Evolutionary conservation across 2,797 vertebrate species (phyloP).

Genomic region (Anabas testudineus): DNA sequence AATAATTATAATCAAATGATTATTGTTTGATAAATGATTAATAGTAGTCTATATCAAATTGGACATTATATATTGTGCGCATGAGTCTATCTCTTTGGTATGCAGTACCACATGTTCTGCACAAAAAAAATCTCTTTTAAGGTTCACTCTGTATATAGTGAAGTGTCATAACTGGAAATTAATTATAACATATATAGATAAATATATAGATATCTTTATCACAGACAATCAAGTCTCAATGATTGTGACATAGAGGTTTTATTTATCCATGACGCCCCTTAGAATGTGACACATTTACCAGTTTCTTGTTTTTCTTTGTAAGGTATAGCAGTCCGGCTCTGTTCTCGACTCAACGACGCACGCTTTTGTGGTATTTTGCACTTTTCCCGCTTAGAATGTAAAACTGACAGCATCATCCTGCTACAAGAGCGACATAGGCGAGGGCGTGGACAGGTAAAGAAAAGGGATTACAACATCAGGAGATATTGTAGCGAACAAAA

Average conservation of each 20-base stretch:
- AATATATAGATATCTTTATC: conserved; percentile 78
- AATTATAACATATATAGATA: conserved; percentile 65
- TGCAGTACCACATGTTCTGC: conserved; percentile 63
- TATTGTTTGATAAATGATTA: conserved; percentile 56
- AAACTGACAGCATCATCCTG: conserved; percentile 36
- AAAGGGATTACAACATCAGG: neutral
- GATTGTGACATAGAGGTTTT: conserved; percentile 76
- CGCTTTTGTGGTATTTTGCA: conserved; percentile 76
- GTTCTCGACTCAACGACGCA: conserved; percentile 23
- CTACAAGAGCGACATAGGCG: conserved; percentile 12
- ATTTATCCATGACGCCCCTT: conserved; percentile 63
- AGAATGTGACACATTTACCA: conserved; percentile 63
- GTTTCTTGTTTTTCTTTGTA: conserved; percentile 38
- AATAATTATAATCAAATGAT: conserved; percentile 14
- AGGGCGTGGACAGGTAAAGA: conserved; percentile 39
- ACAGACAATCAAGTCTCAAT: conserved; percentile 80
- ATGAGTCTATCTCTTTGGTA: conserved; percentile 66
- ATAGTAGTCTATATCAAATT: conserved; percentile 66
- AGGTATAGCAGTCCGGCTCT: conserved; percentile 40
- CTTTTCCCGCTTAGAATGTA: conserved; percentile 79
- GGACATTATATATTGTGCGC: conserved; percentile 67
- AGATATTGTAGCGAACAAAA: conserved; percentile 1
- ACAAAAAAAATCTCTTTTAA: conserved; percentile 46
- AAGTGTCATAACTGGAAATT: conserved; percentile 73
- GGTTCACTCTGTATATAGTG: conserved; percentile 76